Evolutionary conservation across 2,113 vertebrate species (phyloP).

Genomic region (Noctilio leporinus): DNA sequence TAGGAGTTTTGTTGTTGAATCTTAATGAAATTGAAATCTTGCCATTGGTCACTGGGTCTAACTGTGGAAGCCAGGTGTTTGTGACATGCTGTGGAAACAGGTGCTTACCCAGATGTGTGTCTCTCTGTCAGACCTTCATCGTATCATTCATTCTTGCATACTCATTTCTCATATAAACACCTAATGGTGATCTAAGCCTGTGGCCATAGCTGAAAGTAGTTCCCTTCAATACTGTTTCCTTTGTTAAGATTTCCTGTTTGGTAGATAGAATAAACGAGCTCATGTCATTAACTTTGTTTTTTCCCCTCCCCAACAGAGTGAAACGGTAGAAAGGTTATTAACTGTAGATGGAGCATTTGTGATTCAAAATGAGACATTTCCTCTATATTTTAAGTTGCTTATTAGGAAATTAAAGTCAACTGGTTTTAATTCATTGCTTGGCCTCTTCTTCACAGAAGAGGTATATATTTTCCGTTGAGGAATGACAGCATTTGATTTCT

Average conservation of each 20-base stretch:
- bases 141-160: neutral
- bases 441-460: neutral
- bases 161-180: neutral
- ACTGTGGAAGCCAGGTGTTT: neutral
- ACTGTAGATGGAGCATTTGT: neutral
- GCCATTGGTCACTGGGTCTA: neutral
- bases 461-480: slow-evolving; percentile 5
- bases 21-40: neutral
- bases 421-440: neutral
- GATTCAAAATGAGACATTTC: neutral
- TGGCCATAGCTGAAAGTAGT: neutral
- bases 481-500: neutral
- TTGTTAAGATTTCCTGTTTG: neutral
- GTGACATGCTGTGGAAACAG: neutral
- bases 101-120: neutral
- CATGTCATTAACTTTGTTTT: fast-evolving
- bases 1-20: neutral
- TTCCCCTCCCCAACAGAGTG: neutral
- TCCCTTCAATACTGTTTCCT: neutral
- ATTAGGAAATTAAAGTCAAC: neutral
- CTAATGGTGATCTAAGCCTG: neutral
- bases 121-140: neutral
- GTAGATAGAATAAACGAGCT: neutral
- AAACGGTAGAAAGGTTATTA: neutral
- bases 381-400: neutral